A percentile compares a stretch with the other conserved stretches of the same genome.
Conservation (phyloP, 1,140 invertebrate species). For the Stegodyphus mimosarum region DNA sequence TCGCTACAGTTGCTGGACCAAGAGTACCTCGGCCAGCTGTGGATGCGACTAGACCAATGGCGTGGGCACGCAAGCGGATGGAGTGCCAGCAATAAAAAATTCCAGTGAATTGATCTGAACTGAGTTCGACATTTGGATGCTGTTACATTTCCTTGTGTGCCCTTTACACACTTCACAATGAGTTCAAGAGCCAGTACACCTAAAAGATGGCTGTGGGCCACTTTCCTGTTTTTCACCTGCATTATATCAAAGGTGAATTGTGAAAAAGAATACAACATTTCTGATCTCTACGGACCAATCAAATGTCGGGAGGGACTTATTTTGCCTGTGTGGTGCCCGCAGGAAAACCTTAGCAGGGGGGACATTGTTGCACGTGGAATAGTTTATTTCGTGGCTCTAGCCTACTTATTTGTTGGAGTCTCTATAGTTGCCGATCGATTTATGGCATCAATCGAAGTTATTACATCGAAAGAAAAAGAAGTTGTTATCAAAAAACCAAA, state of each 20-base stretch:
- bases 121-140: no score
- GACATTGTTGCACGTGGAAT: slow-evolving; percentile 83
- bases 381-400: slow-evolving; percentile 87
- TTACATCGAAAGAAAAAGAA: slow-evolving; percentile 95
- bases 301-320: slow-evolving; percentile 80
- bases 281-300: no score
- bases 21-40: no score
- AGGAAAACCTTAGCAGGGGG: slow-evolving; percentile 73
- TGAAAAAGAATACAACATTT: neutral
- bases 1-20: no score
- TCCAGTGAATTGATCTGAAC: no score
- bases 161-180: neutral
- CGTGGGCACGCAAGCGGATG: no score
- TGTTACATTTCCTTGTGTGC: neutral
- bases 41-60: no score
- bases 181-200: neutral
- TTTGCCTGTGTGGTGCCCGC: slow-evolving; percentile 84
- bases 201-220: neutral
- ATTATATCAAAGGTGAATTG: neutral
- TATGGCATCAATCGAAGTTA: slow-evolving; percentile 99
- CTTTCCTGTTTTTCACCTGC: neutral
- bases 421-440: slow-evolving; percentile 98
- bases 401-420: slow-evolving; percentile 97
- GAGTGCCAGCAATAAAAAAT: no score
- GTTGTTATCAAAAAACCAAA: slow-evolving; percentile 81